Percentiles rank a stretch among this genome's conserved stretches.
Evolutionary conservation across 1,140 invertebrate species (phyloP).

Genomic region (Phymorhynchus buccinoides): DNA sequence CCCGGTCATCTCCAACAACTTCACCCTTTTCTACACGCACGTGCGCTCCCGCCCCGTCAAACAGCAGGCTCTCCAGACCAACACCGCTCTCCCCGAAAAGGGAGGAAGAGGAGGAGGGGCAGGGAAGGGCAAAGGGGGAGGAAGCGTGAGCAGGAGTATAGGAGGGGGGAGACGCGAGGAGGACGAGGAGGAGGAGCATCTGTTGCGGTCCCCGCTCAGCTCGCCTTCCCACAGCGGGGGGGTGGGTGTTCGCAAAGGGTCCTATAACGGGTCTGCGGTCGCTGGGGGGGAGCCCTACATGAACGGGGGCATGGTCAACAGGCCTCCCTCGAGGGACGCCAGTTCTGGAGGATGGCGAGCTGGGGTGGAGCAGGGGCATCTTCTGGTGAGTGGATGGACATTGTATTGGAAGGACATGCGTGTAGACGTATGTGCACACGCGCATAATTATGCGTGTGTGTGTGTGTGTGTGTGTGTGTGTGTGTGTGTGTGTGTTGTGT

Average conservation of each 20-base stretch:
- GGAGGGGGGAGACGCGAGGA: neutral
- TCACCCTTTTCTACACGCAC: conserved; percentile 69
- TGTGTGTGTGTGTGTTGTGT: too few species aligned
- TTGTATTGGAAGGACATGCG: too few species aligned
- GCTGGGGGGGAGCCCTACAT: conserved; percentile 37
- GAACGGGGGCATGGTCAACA: conserved; percentile 23
- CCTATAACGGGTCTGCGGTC: neutral
- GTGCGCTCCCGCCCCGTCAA: conserved; percentile 60
- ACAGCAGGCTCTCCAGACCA: neutral
- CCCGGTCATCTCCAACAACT: conserved; percentile 71
- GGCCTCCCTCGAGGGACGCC: neutral
- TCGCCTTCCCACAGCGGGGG: conserved; percentile 28
- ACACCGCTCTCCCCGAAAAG: neutral
- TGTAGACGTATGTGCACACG: too few species aligned
- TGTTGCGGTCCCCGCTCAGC: conserved; percentile 28
- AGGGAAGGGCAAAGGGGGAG: neutral
- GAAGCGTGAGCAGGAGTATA: neutral
- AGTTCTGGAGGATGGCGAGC: neutral
- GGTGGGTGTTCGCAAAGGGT: conserved; percentile 23
- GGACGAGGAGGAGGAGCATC: conserved; percentile 27
- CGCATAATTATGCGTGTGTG: too few species aligned
- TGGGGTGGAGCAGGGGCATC: neutral
- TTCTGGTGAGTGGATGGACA: too few species aligned
- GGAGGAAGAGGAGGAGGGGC: neutral
- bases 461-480: too few species aligned